These are phyloP conservation scores for Cheilosia pagana DNA, from an alignment of 2,888 invertebrate species.

Conservation along the genomic window DNA sequence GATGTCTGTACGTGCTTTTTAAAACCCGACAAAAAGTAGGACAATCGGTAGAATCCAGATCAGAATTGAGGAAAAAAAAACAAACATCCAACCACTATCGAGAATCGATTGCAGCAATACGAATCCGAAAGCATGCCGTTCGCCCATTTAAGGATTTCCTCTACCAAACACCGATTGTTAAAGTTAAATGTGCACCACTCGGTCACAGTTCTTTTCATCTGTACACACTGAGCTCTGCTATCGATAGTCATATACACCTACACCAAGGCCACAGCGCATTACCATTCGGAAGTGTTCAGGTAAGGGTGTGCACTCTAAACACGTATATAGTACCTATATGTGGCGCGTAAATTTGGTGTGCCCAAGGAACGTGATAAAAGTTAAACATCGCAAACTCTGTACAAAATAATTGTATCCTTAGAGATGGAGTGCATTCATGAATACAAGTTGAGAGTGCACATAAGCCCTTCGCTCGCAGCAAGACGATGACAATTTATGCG, in stretches of 20 bases:
- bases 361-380: slow-evolving; percentile 66
- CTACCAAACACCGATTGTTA: slow-evolving; percentile 55
- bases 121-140: slow-evolving; percentile 29
- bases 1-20: slow-evolving; percentile 47
- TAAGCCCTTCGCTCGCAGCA: slow-evolving; percentile 2
- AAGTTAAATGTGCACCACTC: slow-evolving; percentile 55
- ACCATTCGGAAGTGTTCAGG: slow-evolving; percentile 26
- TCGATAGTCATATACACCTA: slow-evolving; percentile 14
- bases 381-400: slow-evolving; percentile 63
- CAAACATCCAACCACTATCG: slow-evolving; percentile 14
- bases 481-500: slow-evolving; percentile 38
- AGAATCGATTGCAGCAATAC: slow-evolving; percentile 55
- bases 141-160: slow-evolving; percentile 47
- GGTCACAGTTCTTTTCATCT: slow-evolving; percentile 50
- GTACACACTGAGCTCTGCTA: slow-evolving; percentile 39
- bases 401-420: slow-evolving; percentile 32
- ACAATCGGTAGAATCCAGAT: slow-evolving; percentile 28
- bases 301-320: not conserved
- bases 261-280: slow-evolving; percentile 27
- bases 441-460: slow-evolving; percentile 7
- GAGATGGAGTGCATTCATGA: not conserved
- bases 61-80: slow-evolving; percentile 4
- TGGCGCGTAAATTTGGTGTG: slow-evolving; percentile 20
- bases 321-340: not conserved
- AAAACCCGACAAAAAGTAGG: slow-evolving; percentile 2